A percentile compares a stretch with the other conserved stretches of the same genome.
Evolutionary conservation across 2,888 invertebrate genomes (phyloP).

Genomic region (Andrena bucephala): DNA sequence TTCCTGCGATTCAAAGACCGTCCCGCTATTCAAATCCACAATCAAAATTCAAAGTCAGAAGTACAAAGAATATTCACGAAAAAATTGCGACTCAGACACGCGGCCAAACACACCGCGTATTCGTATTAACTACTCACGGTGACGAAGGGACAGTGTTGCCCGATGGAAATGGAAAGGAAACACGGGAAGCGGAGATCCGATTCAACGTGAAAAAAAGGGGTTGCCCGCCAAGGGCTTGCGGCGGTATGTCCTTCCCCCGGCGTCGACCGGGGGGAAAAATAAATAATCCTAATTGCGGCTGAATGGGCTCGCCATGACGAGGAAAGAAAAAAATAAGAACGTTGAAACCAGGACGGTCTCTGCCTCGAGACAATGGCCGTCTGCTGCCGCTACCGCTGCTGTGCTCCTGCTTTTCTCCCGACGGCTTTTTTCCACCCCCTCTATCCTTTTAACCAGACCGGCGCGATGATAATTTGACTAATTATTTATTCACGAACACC

Average conservation of each 20-base stretch:
- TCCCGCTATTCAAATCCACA: too few relatives aligned
- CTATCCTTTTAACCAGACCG: constrained; percentile 24
- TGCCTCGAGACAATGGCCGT: constrained; percentile 64
- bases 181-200: constrained; percentile 20
- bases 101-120: not conserved
- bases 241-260: constrained; percentile 27
- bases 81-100: too few relatives aligned
- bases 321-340: constrained; percentile 57
- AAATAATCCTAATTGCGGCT: constrained; percentile 75
- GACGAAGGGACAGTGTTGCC: not conserved
- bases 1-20: too few relatives aligned
- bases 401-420: constrained; percentile 48
- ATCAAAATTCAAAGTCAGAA: too few relatives aligned
- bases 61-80: too few relatives aligned
- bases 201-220: constrained; percentile 1
- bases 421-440: constrained; percentile 14
- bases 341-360: constrained; percentile 31
- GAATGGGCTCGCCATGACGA: constrained; percentile 59
- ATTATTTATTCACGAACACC: constrained; percentile 70
- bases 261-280: constrained; percentile 60
- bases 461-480: constrained; percentile 62
- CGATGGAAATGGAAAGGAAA: constrained; percentile 35
- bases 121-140: not conserved
- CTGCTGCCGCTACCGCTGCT: constrained; percentile 37
- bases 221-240: constrained; percentile 23